Evolutionary conservation across 1,140 invertebrate species (phyloP), one percentile per base, ranked within the genome.

Genomic region (Melanaphis sacchari): DNA sequence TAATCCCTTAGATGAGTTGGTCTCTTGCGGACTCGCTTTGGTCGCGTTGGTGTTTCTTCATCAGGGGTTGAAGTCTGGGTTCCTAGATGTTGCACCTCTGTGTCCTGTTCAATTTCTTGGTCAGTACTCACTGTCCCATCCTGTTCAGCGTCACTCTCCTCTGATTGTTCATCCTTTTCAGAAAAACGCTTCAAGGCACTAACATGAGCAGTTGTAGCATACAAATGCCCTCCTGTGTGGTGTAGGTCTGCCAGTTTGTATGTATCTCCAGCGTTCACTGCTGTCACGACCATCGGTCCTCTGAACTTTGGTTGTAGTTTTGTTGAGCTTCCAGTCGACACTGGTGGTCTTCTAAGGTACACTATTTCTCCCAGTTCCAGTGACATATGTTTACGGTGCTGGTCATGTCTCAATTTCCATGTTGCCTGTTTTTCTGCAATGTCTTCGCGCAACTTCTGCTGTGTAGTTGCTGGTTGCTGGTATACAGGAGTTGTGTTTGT

Each of bases 121-220:
- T 59, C 54, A 9, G 54, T 59, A 31, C 54, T 59, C 26, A 59
- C 54, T 59, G 54, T 59, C 26, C 54, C 54, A 24, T 59, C 26
- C 54, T 59, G 66, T n/a, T 76, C 66, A 76, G 66, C 5, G 76
- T 82, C 76, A 46, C 76, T 82, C 36, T 82, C 36, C 36, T 36
- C 76, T 36, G 21, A n/a, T 82, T 21, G 76, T 38, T 82, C 76
- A n/a, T 82, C 76, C 76, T 82, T 82, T n/a, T 36, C 76, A 38
- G n/a, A n/a, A 76, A 76, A n/a, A n/a, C 66, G 66, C n/a, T 76
- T n/a, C n/a, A 76, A n/a, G 31, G 66, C 66, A 36, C 66, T 76
- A n/a, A 76, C 31, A 76, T 76, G 66, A n/a, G 66, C 59, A 40
- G 66, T 76, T 76, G 66, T 76, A n/a, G 66, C 66, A 76, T 76